Evolutionary conservation across 2,888 invertebrate genomes (phyloP), one percentile per base, ranked within the genome.

Genomic region (Ganaspis brasiliensis): DNA sequence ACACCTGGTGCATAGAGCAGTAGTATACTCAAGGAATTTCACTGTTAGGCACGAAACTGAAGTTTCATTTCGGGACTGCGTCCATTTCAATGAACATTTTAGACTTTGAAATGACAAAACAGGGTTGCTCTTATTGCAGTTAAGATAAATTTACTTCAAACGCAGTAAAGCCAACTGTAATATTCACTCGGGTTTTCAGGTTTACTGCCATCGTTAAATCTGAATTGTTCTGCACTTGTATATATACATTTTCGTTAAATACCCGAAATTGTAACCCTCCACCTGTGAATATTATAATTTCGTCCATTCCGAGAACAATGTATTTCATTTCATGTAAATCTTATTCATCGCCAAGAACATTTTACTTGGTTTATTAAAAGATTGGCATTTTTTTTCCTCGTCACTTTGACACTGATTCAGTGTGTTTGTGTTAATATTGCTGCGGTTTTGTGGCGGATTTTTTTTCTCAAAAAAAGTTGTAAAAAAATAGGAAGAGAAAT

Each of bases 1-100:
- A 83, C 88, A 88, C 87, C 88, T 88, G 88, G 85, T 82, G 85
- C 86, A 87, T 85, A 83, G 76, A 79, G 83, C 80, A 76, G n/a
- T 79, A 74, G 85, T 83, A 85, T 85, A 86, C 82, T 76, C 83
- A 85, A 83, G 83, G 86, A 82, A 72, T 72, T 67, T 14, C 16
- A n/a, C n/a, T 59, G 67, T 79, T 61, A 72, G 75, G 77, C 75
- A 80, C 81, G 80, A 79, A 79, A 70, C 75, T 74, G 52, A 74
- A 76, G 76, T 76, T 75, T 82, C 84, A 79, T 82, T 80, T 79
- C 77, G 45, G 70, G 26, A 72, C 14, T 73, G 61, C 74, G 67
- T 72, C 63, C 73, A 72, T 79, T 79, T 80, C 76, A 73, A 76
- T 73, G 56, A 72, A 67, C 26, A 40, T 45, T 67, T 9, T 49